Conservation (phyloP, 1,140 invertebrate species). For the Cylas formicarius region DNA sequence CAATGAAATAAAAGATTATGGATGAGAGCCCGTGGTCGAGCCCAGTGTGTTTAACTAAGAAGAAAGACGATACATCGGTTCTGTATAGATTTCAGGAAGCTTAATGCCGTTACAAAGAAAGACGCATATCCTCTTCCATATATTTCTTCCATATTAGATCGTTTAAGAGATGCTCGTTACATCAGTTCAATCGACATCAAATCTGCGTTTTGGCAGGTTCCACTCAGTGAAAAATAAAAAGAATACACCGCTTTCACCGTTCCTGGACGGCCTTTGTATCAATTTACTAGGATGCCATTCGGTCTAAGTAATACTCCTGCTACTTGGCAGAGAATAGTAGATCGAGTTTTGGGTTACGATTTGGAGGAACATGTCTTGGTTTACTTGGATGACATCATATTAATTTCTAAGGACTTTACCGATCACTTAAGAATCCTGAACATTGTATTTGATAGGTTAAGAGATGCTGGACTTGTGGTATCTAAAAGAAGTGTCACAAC, state of each 20-base stretch:
- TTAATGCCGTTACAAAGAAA: conserved; percentile 31
- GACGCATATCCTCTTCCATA: conserved; percentile 35
- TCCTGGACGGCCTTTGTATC: conserved; percentile 29
- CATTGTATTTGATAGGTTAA: conserved; percentile 12
- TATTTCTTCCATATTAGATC: conserved; percentile 34
- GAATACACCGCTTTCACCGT: conserved; percentile 42
- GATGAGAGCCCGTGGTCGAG: conserved; percentile 24
- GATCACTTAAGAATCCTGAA: conserved; percentile 8
- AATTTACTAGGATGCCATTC: conserved; percentile 34
- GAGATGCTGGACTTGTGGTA: conserved; percentile 9
- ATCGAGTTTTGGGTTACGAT: conserved; percentile 19
- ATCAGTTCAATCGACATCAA: conserved; percentile 32
- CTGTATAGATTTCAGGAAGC: conserved; percentile 33
- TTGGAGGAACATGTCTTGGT: conserved; percentile 24
- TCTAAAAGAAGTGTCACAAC: conserved; percentile 13
- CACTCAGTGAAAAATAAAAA: conserved; percentile 30
- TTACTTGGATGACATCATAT: conserved; percentile 24
- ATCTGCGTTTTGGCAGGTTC: conserved; percentile 41
- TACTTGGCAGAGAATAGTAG: conserved; percentile 37
- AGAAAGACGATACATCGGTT: conserved; percentile 28
- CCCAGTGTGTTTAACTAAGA: conserved; percentile 28
- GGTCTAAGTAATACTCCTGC: conserved; percentile 36
- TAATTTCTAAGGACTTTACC: conserved; percentile 5
- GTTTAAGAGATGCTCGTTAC: conserved; percentile 28
- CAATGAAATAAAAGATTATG: conserved; percentile 15